A percentile compares a stretch with the other conserved stretches of the same genome.
phyloP scores from a whole-genome alignment of 2,113 vertebrate genomes.

The Parus major region DNA sequence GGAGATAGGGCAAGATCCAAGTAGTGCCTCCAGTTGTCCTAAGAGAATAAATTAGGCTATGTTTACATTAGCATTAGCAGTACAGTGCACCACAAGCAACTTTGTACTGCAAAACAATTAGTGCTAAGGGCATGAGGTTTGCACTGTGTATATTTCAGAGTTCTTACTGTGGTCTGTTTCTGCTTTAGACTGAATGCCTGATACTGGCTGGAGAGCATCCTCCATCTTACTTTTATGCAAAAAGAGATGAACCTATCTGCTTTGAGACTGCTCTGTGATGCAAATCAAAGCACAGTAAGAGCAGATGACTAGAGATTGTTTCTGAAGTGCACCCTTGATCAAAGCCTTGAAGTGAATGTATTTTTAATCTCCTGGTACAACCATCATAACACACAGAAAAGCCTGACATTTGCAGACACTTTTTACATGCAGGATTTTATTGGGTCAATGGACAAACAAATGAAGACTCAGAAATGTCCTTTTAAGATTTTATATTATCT shows the following conservation, averaged over 20 bases:
- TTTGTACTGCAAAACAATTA: not conserved
- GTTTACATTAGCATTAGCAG: not conserved
- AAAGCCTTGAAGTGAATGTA: not conserved
- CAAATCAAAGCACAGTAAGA: not conserved
- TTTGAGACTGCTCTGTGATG: not conserved
- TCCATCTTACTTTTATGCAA: not conserved
- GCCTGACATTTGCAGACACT: not conserved
- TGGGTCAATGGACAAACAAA: not conserved
- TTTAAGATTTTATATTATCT: not conserved
- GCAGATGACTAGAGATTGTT: not conserved
- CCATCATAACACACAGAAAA: not conserved
- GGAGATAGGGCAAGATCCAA: not conserved
- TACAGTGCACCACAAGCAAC: not conserved
- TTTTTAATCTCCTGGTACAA: not conserved
- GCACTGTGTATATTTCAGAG: not conserved
- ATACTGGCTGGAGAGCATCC: not conserved
- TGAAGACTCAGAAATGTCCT: not conserved
- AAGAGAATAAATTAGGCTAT: not conserved
- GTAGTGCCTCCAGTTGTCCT: not conserved
- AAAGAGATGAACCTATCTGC: not conserved
- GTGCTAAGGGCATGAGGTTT: not conserved
- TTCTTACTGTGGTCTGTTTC: not conserved
- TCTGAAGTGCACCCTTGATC: not conserved
- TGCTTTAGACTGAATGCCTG: not conserved
- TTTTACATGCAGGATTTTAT: not conserved